phyloP scores from a whole-genome alignment of 2,797 vertebrate genomes.

The Chelmon rostratus region DNA sequence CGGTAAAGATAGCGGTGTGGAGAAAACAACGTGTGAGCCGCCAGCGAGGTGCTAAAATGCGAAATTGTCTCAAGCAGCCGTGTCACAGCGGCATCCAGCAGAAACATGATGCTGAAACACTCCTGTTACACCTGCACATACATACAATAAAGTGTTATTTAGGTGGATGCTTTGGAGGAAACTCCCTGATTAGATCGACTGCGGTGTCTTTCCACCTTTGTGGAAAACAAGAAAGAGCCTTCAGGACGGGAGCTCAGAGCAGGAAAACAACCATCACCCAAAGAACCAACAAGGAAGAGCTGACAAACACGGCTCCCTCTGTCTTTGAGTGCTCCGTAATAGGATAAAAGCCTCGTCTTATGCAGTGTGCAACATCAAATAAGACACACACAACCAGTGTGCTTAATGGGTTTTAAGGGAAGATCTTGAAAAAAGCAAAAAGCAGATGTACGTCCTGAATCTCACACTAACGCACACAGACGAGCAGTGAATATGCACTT shows the following conservation, averaged over 20 bases:
- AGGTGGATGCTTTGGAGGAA: background rate
- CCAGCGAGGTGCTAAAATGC: background rate
- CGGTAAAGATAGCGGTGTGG: background rate
- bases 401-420: conserved; percentile 8
- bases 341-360: conserved; percentile 63
- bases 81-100: background rate
- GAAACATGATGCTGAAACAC: background rate
- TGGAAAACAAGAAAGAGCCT: conserved; percentile 4
- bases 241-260: background rate
- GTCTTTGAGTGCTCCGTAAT: conserved; percentile 63
- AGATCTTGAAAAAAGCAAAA: conserved; percentile 23
- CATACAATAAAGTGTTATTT: background rate
- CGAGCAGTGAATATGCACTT: conserved; percentile 7
- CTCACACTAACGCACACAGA: background rate
- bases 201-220: conserved; percentile 15
- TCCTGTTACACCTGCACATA: too few relatives aligned
- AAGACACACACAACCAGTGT: conserved; percentile 3
- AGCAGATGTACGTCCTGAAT: conserved; percentile 25
- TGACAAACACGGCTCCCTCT: conserved; percentile 12
- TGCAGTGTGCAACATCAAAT: conserved; percentile 32
- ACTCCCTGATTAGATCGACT: background rate
- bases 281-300: conserved; percentile 35
- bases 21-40: background rate
- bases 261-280: conserved; percentile 21
- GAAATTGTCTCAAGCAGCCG: background rate